Percentiles rank a stretch among this genome's conserved stretches.
Conservation (phyloP, 2,888 invertebrate genomes). For the Dexiosoma caninum region DNA sequence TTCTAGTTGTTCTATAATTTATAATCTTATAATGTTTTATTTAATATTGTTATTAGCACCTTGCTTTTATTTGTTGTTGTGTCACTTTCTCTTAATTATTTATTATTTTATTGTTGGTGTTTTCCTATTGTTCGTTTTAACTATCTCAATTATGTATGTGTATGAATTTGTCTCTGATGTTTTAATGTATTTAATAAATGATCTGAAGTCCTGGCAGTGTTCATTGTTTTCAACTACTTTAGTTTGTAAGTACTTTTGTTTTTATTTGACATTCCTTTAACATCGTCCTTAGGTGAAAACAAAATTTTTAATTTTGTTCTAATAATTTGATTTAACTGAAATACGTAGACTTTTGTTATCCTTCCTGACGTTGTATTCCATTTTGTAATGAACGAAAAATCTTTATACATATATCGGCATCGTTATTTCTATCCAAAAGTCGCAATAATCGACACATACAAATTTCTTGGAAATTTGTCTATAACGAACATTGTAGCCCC, state of each 20-base stretch:
- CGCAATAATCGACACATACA: no score
- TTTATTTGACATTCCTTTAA: slow-evolving; percentile 27
- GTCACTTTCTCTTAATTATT: slow-evolving; percentile 48
- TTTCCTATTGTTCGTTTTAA: background rate
- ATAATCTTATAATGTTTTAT: slow-evolving; percentile 35
- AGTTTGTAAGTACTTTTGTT: background rate
- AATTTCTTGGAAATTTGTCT: no score
- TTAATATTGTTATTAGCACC: slow-evolving; percentile 60
- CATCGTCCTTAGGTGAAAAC: slow-evolving; percentile 60
- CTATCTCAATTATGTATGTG: background rate
- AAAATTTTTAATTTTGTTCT: background rate
- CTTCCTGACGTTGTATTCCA: no score
- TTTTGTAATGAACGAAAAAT: no score
- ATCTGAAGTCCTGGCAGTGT: slow-evolving; percentile 45
- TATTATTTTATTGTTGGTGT: background rate
- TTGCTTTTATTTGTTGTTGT: slow-evolving; percentile 61
- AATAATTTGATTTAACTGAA: background rate
- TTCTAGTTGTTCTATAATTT: slow-evolving; percentile 30
- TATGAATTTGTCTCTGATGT: slow-evolving; percentile 3
- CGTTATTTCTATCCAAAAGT: no score
- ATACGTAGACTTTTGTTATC: background rate
- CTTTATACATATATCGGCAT: no score
- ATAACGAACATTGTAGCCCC: no score
- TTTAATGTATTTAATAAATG: background rate
- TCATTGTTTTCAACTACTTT: slow-evolving; percentile 23